Conservation (phyloP, 2,113 vertebrate genomes). For the Seriola rivoliana region DNA sequence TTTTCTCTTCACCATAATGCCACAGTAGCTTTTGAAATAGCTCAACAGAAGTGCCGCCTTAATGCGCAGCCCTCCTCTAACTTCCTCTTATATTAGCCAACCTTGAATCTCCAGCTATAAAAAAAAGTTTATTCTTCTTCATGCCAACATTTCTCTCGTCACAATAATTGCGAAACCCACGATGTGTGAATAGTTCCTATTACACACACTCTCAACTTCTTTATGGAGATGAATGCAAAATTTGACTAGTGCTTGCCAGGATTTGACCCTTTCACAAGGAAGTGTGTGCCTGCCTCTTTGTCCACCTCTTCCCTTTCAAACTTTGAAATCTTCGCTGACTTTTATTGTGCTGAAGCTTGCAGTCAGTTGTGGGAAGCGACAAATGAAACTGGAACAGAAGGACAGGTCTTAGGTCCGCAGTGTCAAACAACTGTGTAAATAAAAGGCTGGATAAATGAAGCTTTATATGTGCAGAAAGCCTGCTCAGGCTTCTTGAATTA, state of each 20-base stretch:
- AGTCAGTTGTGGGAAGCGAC: not conserved
- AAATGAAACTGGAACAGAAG: constrained; percentile 17
- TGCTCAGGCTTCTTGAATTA: constrained; percentile 28
- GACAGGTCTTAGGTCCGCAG: constrained; percentile 17
- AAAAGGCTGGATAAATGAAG: constrained; percentile 7
- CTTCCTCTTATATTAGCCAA: constrained; percentile 45
- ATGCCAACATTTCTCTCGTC: constrained; percentile 24
- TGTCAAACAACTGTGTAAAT: constrained; percentile 6
- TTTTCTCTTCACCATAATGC: constrained; percentile 52
- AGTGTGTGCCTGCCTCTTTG: not conserved
- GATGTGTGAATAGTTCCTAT: constrained; percentile 14
- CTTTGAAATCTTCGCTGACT: constrained; percentile 10
- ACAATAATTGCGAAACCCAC: constrained; percentile 18
- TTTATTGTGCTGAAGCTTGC: not conserved
- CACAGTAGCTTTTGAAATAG: constrained; percentile 52
- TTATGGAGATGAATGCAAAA: constrained; percentile 27
- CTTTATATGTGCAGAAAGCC: not conserved
- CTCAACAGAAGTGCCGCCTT: constrained; percentile 12
- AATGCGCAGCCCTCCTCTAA: constrained; percentile 37
- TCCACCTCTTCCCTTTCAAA: constrained; percentile 1
- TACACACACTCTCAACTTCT: constrained; percentile 20
- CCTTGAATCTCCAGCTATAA: constrained; percentile 19
- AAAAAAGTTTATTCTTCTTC: constrained; percentile 7
- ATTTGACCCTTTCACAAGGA: constrained; percentile 5
- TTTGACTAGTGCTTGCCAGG: not conserved